Base-by-base conservation (phyloP, 2,113 vertebrate genomes). In the Monarcha castaneiventris region DNA sequence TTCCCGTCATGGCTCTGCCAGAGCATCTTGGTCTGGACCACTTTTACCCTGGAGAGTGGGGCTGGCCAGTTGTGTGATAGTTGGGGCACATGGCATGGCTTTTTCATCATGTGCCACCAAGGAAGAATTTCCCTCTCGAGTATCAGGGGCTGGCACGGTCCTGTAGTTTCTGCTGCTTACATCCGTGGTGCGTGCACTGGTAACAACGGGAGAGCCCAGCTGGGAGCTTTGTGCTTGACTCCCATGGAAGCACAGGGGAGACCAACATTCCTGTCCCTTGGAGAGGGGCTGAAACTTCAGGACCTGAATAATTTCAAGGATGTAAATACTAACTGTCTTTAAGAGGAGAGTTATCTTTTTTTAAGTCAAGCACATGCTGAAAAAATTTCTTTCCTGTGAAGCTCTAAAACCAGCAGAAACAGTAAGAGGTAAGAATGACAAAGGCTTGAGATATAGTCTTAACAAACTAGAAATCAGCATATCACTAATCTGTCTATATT, bases 1-100 rank as follows among this genome's bases (percentile, higher is more conserved):
- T 79, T 61, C 58, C 55, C 67, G 64, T 64, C 8, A 1, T 72
- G 59, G 54, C 75, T 97, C 73, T 91, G 93, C 92, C 92, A 85
- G 69, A 74, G 82, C 84, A 93, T 92, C 92, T 67, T 76, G 63
- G 81, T 58, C 78, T 61, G 83, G 83, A 87, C 68, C 84, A 81
- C 23, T 86, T 86, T 96, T 90, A 58, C 90, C 81, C 88, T 66
- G 80, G 69, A 76, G 89, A 61, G 64, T n/a, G 49, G 62, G 62
- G 58, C 92, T 93, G 83, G 72, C 83, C 73, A 58, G 64, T 87
- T 56, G 33, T 84, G 94, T 92, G 90, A 75, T 7, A 49, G 41
- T 13, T 5, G 3, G 66, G 83, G 52, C 86, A 92, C 37, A 3
- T 89, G 76, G 80, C 0, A 0, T 95, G 92, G 61, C 35, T 90